A percentile compares a stretch with the other conserved stretches of the same genome.
These are phyloP conservation scores for Dipodomys stephensi DNA, from an alignment of 2,113 vertebrate genomes.

Conservation along the genomic window DNA sequence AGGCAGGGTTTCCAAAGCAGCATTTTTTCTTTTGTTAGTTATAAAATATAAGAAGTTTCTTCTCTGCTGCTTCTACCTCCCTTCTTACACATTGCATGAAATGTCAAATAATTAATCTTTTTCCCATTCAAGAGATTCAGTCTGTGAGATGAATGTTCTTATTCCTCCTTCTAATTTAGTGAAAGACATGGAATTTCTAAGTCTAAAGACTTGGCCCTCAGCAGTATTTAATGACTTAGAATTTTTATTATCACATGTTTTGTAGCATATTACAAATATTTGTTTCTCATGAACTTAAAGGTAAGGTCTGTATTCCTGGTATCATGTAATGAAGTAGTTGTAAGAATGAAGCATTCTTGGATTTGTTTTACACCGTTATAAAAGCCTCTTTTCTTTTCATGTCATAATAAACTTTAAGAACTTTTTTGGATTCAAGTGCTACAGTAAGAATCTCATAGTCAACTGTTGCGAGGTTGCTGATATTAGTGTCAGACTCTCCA, in stretches of 20 bases:
- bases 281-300: background rate
- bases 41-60: background rate
- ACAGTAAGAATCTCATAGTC: background rate
- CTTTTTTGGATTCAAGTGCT: background rate
- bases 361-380: background rate
- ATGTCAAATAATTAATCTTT: background rate
- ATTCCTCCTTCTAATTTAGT: background rate
- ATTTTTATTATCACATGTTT: background rate
- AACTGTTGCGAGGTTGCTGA: background rate
- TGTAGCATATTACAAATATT: background rate
- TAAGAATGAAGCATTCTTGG: background rate
- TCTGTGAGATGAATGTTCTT: fast-evolving
- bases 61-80: background rate
- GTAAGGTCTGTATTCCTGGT: background rate
- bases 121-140: background rate
- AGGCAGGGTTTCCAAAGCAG: background rate
- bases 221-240: background rate
- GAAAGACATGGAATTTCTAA: background rate
- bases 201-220: fast-evolving
- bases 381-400: background rate
- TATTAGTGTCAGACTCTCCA: background rate
- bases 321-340: background rate
- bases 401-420: too few relatives aligned
- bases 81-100: background rate
- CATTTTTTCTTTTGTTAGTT: background rate